Evolutionary conservation across 2,113 vertebrate genomes (phyloP).

Genomic region (Pedionomus torquatus): DNA sequence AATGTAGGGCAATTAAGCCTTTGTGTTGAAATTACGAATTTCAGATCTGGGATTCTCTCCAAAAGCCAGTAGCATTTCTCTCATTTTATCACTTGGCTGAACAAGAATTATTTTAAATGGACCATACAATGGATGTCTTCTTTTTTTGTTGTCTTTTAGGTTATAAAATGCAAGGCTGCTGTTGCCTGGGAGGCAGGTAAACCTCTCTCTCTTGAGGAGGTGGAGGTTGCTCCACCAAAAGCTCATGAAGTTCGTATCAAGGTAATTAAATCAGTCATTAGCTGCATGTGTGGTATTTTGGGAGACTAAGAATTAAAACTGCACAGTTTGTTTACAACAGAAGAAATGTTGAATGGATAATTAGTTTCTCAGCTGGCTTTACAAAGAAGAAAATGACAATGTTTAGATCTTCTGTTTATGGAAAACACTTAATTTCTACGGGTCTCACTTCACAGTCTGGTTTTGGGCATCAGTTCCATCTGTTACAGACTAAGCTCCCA

Average conservation of each 20-base stretch:
- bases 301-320: neutral
- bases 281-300: neutral
- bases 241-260: conserved; percentile 86
- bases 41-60: conserved; percentile 31
- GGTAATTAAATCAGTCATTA: conserved; percentile 61
- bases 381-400: neutral
- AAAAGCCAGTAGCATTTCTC: neutral
- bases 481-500: neutral
- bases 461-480: neutral
- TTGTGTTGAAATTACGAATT: neutral
- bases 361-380: neutral
- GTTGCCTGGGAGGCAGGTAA: conserved; percentile 83
- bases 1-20: conserved; percentile 3
- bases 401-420: neutral
- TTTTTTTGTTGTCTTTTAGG: conserved; percentile 48
- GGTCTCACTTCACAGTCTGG: neutral
- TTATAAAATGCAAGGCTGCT: conserved; percentile 82
- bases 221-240: conserved; percentile 82
- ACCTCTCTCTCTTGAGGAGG: conserved; percentile 80
- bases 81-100: conserved; percentile 16
- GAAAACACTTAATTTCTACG: neutral
- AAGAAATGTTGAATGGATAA: neutral
- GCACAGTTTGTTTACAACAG: neutral
- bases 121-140: neutral
- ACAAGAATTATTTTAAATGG: conserved; percentile 8